These are phyloP conservation scores for Notodonta dromedarius DNA, from an alignment of 2,888 invertebrate species.

Conservation along the genomic window DNA sequence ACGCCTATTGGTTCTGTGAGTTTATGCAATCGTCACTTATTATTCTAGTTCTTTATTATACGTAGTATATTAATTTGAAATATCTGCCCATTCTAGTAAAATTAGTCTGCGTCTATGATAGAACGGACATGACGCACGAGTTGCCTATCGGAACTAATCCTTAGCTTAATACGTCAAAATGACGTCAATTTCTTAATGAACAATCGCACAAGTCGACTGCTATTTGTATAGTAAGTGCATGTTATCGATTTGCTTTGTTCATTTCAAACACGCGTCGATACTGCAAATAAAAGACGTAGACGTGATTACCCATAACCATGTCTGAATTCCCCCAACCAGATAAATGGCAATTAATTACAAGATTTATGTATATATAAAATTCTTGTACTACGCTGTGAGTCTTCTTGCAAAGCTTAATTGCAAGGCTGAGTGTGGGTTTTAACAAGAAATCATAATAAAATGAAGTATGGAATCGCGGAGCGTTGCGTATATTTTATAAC, in stretches of 20 bases:
- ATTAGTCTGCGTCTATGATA: not conserved
- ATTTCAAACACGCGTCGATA: not conserved
- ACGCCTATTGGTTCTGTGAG: too few relatives aligned
- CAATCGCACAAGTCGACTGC: slow-evolving; percentile 17
- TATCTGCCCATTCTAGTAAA: not conserved
- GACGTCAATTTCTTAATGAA: slow-evolving; percentile 20
- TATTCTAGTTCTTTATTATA: not conserved
- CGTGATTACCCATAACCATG: slow-evolving; percentile 20
- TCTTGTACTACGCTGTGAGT: not conserved
- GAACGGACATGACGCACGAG: slow-evolving; percentile 9
- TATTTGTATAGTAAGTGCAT: not conserved
- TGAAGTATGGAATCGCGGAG: slow-evolving; percentile 16
- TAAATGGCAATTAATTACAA: not conserved
- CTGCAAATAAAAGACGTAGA: slow-evolving; percentile 1
- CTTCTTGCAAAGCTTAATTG: not conserved
- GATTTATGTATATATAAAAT: not conserved
- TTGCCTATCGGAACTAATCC: not conserved
- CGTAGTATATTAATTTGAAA: not conserved
- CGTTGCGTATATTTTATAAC: slow-evolving; percentile 16
- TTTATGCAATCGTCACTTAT: too few relatives aligned
- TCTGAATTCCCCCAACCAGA: slow-evolving; percentile 15
- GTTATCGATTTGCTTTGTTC: not conserved
- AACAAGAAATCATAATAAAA: slow-evolving; percentile 40
- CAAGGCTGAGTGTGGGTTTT: slow-evolving; percentile 42
- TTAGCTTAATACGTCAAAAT: slow-evolving; percentile 5